These are phyloP conservation scores for Oxygymnocypris stewartii DNA, from an alignment of 2,113 vertebrate species.

Conservation along the genomic window DNA sequence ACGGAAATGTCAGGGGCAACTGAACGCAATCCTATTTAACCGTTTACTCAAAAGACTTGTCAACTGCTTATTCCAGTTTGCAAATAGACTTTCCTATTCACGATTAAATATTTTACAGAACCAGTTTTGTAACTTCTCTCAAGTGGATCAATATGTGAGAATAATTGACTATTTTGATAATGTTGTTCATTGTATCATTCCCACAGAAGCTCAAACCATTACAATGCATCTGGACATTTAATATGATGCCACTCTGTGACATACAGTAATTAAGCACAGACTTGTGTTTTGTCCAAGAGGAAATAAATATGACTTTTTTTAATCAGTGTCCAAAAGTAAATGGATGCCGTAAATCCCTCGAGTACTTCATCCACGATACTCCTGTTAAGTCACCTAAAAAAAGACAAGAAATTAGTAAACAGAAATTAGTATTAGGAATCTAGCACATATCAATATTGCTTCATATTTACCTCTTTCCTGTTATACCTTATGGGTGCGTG, in stretches of 20 bases:
- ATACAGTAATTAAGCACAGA: background rate
- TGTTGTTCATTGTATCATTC: background rate
- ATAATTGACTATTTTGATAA: background rate
- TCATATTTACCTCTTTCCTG: background rate
- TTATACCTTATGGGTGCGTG: constrained; percentile 88
- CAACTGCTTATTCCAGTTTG: too few species aligned
- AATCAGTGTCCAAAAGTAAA: background rate
- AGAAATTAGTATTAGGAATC: background rate
- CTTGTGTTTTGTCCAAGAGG: background rate
- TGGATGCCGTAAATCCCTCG: background rate
- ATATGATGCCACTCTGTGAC: background rate
- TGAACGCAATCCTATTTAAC: background rate
- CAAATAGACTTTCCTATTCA: background rate
- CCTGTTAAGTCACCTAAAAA: constrained; percentile 43
- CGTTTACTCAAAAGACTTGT: background rate
- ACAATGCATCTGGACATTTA: background rate
- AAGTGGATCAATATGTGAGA: background rate
- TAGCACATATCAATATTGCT: background rate
- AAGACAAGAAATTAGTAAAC: background rate
- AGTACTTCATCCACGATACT: background rate
- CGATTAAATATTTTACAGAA: background rate
- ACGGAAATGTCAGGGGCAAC: background rate
- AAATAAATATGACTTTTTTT: constrained; percentile 40
- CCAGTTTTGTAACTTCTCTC: background rate
- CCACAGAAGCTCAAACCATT: background rate